Base-by-base conservation (phyloP, 1,140 invertebrate species). In the Nasonia vitripennis region DNA sequence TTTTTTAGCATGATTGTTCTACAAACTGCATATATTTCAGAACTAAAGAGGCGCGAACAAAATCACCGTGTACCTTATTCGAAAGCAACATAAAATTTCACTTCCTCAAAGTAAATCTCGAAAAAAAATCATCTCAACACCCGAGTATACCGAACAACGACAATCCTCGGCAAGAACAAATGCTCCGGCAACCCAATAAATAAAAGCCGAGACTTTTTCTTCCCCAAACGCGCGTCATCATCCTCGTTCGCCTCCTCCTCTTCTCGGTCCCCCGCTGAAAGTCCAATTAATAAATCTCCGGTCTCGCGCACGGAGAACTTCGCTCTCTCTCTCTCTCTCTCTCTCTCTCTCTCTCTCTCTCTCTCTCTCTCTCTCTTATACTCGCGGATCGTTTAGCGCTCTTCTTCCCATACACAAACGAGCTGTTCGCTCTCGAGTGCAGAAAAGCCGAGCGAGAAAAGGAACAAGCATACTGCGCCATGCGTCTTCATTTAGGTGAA, bases 231-330 rank as follows among this genome's bases (percentile, higher is more conserved):
- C n/a, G 68, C 51, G 51, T 55, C 73, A 14, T 23, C 73, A 17
- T 41, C 73, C 27, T 41, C 70, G 70, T 34, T 45, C 77, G 77
- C 23, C 77, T 78, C 48, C 48, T n/a, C 45, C 48, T 51, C 12
- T 75, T 75, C 20, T 45, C 37, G 11, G 73, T 34, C 14, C 20
- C 12, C 41, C 14, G 23, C 12, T 23, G 67, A 41, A 70, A 70
- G 31, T 71, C 79, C 79, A 70, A 81, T 81, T 81, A 81, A 81
- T 70, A 81, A 81, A 81, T 81, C 62, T 81, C 48, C 51, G 27
- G 68, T 34, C 27, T 27, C 31, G 68, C n/a, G 62, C 23, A 17
- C 55, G 55, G 7, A 62, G 55, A n/a, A 62, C 14, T 45, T 45
- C 41, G 41, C 41, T 6, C 41, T 45, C 41, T 62, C 55, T 62